phyloP scores from a whole-genome alignment of 2,888 invertebrate genomes.

The Drosophila barbarae region DNA sequence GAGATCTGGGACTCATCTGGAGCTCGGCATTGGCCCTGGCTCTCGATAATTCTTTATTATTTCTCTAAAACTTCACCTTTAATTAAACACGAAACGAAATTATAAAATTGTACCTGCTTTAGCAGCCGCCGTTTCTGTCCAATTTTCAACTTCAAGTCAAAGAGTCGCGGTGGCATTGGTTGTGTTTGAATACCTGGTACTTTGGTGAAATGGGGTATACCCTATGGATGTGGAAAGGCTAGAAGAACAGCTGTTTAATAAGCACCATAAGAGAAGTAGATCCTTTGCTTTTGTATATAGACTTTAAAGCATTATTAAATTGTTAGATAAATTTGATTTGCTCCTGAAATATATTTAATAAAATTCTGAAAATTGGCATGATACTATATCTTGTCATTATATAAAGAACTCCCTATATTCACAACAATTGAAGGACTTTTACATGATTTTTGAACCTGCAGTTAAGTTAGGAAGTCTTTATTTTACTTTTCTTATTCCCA shows the following conservation, averaged over 20 bases:
- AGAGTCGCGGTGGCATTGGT: conserved; percentile 34
- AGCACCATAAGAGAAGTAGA: no score
- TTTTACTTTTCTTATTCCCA: not conserved
- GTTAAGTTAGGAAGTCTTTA: not conserved
- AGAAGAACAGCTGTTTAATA: not conserved
- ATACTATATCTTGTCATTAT: not conserved
- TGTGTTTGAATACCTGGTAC: conserved; percentile 14
- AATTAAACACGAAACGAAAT: conserved; percentile 75
- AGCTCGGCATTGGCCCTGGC: conserved; percentile 25
- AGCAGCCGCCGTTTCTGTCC: conserved; percentile 46
- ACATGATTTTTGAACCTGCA: not conserved
- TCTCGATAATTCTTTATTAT: conserved; percentile 75
- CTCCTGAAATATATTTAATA: not conserved
- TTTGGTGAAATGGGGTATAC: conserved; percentile 4
- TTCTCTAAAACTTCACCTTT: conserved; percentile 75
- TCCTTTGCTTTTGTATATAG: fast-evolving
- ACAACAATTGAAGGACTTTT: not conserved
- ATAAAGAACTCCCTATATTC: not conserved
- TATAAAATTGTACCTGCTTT: conserved; percentile 75
- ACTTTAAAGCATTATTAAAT: not conserved
- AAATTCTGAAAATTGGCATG: not conserved
- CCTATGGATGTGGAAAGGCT: not conserved
- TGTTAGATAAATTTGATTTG: fast-evolving
- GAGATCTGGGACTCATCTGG: conserved; percentile 40
- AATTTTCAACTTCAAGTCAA: conserved; percentile 36